Evolutionary conservation across 1,140 invertebrate genomes (phyloP).

Genomic region (Cotesia vestalis): DNA sequence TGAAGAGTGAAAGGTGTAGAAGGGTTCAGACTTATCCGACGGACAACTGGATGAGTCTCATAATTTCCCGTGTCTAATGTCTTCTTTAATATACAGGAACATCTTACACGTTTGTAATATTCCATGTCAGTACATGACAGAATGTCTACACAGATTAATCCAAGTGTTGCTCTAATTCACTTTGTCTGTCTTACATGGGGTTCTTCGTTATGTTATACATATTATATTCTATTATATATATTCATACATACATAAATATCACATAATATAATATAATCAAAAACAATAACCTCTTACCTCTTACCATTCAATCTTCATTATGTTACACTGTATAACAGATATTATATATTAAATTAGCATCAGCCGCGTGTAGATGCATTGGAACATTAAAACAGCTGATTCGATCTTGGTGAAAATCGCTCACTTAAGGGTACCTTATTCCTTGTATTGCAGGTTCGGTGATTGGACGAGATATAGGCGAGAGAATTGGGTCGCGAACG

Average conservation of each 20-base stretch:
- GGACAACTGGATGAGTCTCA: conserved; percentile 7
- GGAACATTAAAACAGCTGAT: too few species aligned
- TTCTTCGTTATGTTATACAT: neutral
- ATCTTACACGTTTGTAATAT: conserved; percentile 22
- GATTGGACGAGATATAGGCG: conserved; percentile 9
- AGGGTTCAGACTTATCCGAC: conserved; percentile 4
- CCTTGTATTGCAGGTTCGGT: too few species aligned
- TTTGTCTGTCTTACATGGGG: conserved; percentile 15
- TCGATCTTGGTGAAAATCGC: neutral
- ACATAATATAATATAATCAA: too few species aligned
- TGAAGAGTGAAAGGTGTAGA: too few species aligned
- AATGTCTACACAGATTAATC: conserved; percentile 25
- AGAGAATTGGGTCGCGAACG: conserved; percentile 59
- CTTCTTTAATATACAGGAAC: neutral
- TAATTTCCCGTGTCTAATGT: conserved; percentile 4
- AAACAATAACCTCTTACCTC: too few species aligned
- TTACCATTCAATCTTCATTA: too few species aligned
- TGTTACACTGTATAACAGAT: too few species aligned
- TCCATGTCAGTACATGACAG: conserved; percentile 3
- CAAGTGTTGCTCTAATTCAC: conserved; percentile 18
- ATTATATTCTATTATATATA: neutral
- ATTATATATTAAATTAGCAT: too few species aligned
- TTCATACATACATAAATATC: neutral
- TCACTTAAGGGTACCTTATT: neutral
- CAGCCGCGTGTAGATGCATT: too few species aligned